These are phyloP conservation scores for Gymnosoma rotundatum DNA, from an alignment of 2,888 invertebrate species.

Conservation along the genomic window DNA sequence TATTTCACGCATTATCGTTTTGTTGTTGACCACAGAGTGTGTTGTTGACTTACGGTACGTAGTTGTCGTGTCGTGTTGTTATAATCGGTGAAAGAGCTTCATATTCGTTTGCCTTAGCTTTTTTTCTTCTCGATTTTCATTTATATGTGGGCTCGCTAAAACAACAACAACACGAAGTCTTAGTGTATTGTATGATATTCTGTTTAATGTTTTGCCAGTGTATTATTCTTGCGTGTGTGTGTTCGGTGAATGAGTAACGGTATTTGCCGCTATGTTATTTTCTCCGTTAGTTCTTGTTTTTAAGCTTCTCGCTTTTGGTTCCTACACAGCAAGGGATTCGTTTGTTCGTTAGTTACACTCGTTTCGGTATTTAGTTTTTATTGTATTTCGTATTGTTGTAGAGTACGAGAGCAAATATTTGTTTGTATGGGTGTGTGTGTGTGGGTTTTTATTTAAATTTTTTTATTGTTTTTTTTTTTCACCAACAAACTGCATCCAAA, in stretches of 20 bases:
- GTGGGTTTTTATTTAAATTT: background rate
- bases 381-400: background rate
- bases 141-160: slow-evolving; percentile 19
- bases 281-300: slow-evolving; percentile 45
- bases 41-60: background rate
- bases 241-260: slow-evolving; percentile 2
- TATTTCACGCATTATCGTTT: slow-evolving; percentile 43
- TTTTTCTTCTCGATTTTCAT: background rate
- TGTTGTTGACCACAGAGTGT: background rate
- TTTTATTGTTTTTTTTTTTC: background rate
- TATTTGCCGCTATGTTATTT: slow-evolving; percentile 59
- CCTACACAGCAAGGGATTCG: slow-evolving; percentile 46
- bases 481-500: slow-evolving; percentile 63
- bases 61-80: background rate
- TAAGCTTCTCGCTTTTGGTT: slow-evolving; percentile 42
- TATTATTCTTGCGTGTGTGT: background rate
- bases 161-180: background rate
- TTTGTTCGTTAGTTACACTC: slow-evolving; percentile 17
- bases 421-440: slow-evolving; percentile 20
- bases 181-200: background rate
- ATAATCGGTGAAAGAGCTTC: slow-evolving; percentile 29
- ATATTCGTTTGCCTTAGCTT: slow-evolving; percentile 1
- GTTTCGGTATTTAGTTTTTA: background rate
- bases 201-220: slow-evolving; percentile 7
- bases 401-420: background rate